phyloP scores from a whole-genome alignment of 2,797 vertebrate species.

The Alfaro cultratus region DNA sequence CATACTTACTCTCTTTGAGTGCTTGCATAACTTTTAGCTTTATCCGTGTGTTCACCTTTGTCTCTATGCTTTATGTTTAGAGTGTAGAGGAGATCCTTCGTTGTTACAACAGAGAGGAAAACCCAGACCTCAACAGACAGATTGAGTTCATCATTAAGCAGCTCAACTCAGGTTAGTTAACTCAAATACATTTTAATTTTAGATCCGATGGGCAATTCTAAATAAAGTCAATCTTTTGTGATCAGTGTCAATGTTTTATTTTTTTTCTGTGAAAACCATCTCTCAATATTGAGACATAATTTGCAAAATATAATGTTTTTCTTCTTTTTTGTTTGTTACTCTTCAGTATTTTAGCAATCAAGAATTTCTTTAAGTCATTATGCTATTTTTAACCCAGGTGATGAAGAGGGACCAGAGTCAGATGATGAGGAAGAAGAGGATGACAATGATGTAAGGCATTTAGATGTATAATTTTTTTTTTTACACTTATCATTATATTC shows the following conservation, averaged over 20 bases:
- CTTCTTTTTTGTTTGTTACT: neutral
- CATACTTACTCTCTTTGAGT: neutral
- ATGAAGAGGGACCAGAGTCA: slow-evolving; percentile 85
- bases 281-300: neutral
- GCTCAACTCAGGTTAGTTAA: slow-evolving; percentile 88
- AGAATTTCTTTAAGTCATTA: neutral
- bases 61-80: slow-evolving; percentile 65
- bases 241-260: neutral
- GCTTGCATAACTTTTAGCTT: neutral
- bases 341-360: neutral
- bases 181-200: neutral
- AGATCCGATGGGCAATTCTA: neutral
- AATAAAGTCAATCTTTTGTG: neutral
- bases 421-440: slow-evolving; percentile 92
- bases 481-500: neutral
- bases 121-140: slow-evolving; percentile 88
- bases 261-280: neutral
- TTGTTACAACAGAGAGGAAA: slow-evolving; percentile 92
- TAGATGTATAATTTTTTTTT: neutral
- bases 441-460: slow-evolving; percentile 71
- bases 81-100: slow-evolving; percentile 93
- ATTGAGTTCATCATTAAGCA: slow-evolving; percentile 94
- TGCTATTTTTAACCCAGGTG: slow-evolving; percentile 72
- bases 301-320: neutral
- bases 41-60: neutral